phyloP scores from a whole-genome alignment of 2,113 vertebrate genomes.

The Podilymbus podiceps region DNA sequence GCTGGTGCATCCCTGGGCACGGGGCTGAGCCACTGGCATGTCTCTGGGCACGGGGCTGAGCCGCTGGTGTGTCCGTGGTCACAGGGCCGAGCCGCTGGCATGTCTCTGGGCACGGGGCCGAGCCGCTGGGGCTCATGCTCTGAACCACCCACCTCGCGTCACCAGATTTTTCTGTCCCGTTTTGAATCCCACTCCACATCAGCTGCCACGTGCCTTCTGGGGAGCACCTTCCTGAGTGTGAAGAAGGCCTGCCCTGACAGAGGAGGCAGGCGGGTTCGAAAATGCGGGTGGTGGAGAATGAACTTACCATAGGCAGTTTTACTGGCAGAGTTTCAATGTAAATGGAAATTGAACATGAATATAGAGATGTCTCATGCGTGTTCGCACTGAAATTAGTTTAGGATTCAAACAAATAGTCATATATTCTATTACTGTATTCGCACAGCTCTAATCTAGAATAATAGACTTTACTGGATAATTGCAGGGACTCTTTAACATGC shows the following conservation, averaged over 20 bases:
- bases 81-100: too few species aligned
- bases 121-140: too few species aligned
- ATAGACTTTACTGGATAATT: background rate
- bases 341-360: background rate
- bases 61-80: too few species aligned
- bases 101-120: too few species aligned
- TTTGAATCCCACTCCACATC: background rate
- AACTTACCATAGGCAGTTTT: accelerated
- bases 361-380: background rate
- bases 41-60: too few species aligned
- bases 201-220: background rate
- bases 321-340: accelerated
- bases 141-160: too few species aligned
- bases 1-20: too few species aligned
- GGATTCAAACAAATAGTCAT: background rate
- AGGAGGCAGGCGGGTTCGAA: background rate
- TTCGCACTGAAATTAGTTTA: background rate
- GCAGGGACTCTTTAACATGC: background rate
- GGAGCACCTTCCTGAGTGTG: background rate
- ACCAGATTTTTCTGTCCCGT: background rate
- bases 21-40: too few species aligned
- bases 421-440: background rate
- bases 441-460: background rate
- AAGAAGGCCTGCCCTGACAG: accelerated
- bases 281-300: accelerated